Evolutionary conservation across 2,888 invertebrate genomes (phyloP), one percentile per base, ranked within the genome.

Genomic region (Chrysina gloriosa): DNA sequence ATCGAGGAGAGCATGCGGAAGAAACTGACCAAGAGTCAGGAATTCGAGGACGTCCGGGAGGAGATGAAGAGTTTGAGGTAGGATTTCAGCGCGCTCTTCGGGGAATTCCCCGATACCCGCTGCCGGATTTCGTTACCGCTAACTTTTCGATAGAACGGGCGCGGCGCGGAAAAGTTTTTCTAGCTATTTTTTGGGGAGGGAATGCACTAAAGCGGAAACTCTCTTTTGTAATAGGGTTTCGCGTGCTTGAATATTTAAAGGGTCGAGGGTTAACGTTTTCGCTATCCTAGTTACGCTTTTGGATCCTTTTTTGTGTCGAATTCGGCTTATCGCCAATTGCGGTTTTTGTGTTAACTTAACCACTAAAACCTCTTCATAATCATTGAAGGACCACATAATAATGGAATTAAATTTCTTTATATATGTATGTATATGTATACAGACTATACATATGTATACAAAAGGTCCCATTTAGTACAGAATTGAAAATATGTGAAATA

Each of bases 31-130:
- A 85, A 85, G 70, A 86, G 85, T 69, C 84, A 85, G 2, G 86
- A 87, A 74, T 79, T 87, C 56, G 80, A 82, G 29, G 83, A 85
- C 7, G 79, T 88, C 52, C 81, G 83, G 70, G 83, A 84, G 56
- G 86, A 88, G 77, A 81, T 88, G 25, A 81, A 84, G 63, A 83
- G 82, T 72, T 76, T 88, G 69, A 86, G 86, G 87, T 87, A 78
- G 58, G 63, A 65, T 27, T 50, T 42, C 29, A 29, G 19, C 29
- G 29, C 21, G 16, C 19, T 48, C 48, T 25, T 21, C 5, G 25
- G 64, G 64, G 64, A 65, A 65, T 65, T 48, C 50, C 64, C 23
- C 45, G 61, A 29, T 52, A 23, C 34, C 16, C 23, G 16, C 11
- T 19, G 47, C 47, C 11, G 64, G 64, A 52, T 65, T 52, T 52